Percentiles rank a stretch among this genome's conserved stretches.
Evolutionary conservation across 2,797 vertebrate species (phyloP).

Genomic region (Aythya fuligula): DNA sequence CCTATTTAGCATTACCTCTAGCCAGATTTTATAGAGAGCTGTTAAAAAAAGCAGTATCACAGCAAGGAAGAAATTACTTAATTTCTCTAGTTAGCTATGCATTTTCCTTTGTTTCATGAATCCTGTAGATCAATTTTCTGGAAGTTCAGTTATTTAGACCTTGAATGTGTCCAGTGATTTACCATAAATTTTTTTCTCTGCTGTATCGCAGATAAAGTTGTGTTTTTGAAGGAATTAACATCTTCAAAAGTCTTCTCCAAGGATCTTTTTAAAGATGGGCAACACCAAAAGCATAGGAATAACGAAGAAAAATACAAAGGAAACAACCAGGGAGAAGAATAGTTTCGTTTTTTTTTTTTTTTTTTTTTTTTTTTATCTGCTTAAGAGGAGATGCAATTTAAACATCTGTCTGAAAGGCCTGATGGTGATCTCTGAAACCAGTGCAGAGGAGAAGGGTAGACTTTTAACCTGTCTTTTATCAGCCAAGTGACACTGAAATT

Average conservation of each 20-base stretch:
- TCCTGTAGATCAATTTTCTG: neutral
- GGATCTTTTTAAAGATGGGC: neutral
- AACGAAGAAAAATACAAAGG: neutral
- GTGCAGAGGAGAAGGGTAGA: neutral
- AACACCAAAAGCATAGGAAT: neutral
- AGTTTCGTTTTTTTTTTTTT: rapidly evolving
- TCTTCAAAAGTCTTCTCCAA: neutral
- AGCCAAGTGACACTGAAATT: neutral
- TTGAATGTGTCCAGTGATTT: neutral
- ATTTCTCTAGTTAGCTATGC: neutral
- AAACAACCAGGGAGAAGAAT: neutral
- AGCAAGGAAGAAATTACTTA: neutral
- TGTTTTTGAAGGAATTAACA: neutral
- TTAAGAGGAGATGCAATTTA: neutral
- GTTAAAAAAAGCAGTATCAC: neutral
- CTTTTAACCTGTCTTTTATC: neutral
- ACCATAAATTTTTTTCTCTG: neutral
- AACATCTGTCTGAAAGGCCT: neutral
- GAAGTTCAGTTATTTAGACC: neutral
- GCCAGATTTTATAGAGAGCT: neutral
- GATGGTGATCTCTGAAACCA: neutral
- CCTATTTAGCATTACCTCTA: neutral
- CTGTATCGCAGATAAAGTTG: neutral
- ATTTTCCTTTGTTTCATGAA: neutral
- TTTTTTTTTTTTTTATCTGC: rapidly evolving